phyloP scores from a whole-genome alignment of 1,140 invertebrate genomes.

The Bilobella aurantiaca region DNA sequence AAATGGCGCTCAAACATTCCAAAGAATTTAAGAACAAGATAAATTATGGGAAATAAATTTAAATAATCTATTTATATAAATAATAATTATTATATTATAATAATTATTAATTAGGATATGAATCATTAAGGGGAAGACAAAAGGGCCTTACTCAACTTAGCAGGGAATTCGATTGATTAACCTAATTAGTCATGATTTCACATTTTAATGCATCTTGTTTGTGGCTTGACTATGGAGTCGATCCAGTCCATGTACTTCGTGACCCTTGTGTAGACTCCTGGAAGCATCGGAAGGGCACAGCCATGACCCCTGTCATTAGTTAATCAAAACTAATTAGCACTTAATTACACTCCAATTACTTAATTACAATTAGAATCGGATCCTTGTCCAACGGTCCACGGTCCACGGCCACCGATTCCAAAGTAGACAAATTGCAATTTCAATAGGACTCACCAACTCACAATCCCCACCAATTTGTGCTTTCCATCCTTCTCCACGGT shows the following conservation, averaged over 20 bases:
- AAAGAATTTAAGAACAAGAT: too few relatives aligned
- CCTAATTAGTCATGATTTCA: neutral
- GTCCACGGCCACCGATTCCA: conserved; percentile 52
- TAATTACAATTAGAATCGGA: neutral
- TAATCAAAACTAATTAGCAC: conserved; percentile 75
- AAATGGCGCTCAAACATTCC: too few relatives aligned
- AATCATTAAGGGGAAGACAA: too few relatives aligned
- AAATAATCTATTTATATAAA: too few relatives aligned
- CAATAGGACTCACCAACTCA: conserved; percentile 61
- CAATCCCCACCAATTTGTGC: neutral
- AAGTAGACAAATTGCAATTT: too few relatives aligned
- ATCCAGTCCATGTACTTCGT: conserved; percentile 24
- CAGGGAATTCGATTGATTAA: too few relatives aligned
- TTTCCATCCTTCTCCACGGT: neutral
- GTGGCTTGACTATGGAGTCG: neutral
- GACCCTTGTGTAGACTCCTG: conserved; percentile 11
- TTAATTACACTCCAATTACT: conserved; percentile 43
- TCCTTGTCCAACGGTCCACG: conserved; percentile 47
- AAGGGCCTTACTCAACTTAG: too few relatives aligned
- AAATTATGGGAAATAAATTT: too few relatives aligned
- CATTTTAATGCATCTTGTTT: neutral
- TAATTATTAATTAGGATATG: too few relatives aligned
- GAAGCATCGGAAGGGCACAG: conserved; percentile 61
- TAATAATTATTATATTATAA: too few relatives aligned
- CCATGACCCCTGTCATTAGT: conserved; percentile 54